A percentile compares a stretch with the other conserved stretches of the same genome.
These are phyloP conservation scores for Schizotus pectinicornis DNA, from an alignment of 2,888 invertebrate species.

Conservation along the genomic window DNA sequence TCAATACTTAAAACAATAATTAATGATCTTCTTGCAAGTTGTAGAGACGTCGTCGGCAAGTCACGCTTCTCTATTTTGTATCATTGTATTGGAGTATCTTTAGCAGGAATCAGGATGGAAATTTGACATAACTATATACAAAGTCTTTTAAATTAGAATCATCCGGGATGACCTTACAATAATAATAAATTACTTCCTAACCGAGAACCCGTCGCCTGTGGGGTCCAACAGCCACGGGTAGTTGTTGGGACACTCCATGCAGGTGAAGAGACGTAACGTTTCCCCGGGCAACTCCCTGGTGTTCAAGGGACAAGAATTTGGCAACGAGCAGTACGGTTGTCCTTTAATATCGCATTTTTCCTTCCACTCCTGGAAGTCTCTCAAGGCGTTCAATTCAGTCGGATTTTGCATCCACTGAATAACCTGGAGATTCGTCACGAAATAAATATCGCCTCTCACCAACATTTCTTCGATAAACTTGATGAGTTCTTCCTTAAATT, in stretches of 20 bases:
- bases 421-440: constrained; percentile 86
- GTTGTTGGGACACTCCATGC: constrained; percentile 95
- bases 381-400: constrained; percentile 81
- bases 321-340: constrained; percentile 89
- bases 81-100: constrained; percentile 6
- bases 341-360: constrained; percentile 95
- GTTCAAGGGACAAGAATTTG: constrained; percentile 88
- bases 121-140: constrained; percentile 45
- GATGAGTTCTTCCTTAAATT: constrained; percentile 88
- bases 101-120: constrained; percentile 23
- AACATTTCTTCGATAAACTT: constrained; percentile 95
- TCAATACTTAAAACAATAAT: too few species aligned
- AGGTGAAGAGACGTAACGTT: constrained; percentile 89
- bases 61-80: background rate
- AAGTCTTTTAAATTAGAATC: constrained; percentile 46
- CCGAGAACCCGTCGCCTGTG: constrained; percentile 91
- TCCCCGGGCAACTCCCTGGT: constrained; percentile 92
- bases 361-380: constrained; percentile 95
- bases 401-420: constrained; percentile 98
- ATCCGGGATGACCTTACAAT: constrained; percentile 33
- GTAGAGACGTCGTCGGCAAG: too few species aligned
- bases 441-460: constrained; percentile 88
- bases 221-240: constrained; percentile 95
- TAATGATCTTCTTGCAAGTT: too few species aligned
- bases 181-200: constrained; percentile 70